phyloP scores from a whole-genome alignment of 2,888 invertebrate species.

The Bimastos eiseni region DNA sequence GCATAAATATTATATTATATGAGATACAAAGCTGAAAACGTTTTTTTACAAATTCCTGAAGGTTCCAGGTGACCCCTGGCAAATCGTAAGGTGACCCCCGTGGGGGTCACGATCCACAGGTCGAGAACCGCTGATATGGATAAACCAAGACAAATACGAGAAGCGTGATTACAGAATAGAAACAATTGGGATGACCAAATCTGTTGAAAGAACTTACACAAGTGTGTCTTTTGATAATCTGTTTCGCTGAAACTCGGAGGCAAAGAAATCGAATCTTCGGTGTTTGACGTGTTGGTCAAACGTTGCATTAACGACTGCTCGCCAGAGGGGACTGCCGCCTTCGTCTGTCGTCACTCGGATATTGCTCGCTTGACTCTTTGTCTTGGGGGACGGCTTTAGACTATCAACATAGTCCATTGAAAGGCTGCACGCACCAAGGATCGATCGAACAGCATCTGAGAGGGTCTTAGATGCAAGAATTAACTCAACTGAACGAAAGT shows the following conservation, averaged over 20 bases:
- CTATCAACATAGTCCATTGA: constrained; percentile 84
- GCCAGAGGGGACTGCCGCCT: neutral
- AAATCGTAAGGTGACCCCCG: too few relatives aligned
- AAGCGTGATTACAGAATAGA: neutral
- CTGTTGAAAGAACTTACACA: neutral
- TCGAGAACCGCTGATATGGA: neutral
- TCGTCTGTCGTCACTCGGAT: neutral
- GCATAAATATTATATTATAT: too few relatives aligned
- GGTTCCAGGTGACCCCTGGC: too few relatives aligned
- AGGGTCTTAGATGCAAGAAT: constrained; percentile 69
- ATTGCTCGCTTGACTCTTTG: neutral
- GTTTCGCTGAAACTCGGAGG: neutral
- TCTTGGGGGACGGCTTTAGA: constrained; percentile 35
- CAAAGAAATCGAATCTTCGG: neutral
- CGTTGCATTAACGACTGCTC: neutral
- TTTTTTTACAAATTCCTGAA: too few relatives aligned
- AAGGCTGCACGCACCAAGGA: constrained; percentile 80
- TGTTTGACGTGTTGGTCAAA: neutral
- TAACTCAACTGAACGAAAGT: constrained; percentile 69
- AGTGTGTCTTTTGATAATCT: constrained; percentile 13
- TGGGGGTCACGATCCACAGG: too few relatives aligned
- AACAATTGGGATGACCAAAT: neutral
- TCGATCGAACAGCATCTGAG: constrained; percentile 74
- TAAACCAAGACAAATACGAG: neutral
- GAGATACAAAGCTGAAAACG: too few relatives aligned